Evolutionary conservation across 2,113 vertebrate species (phyloP).

Genomic region (Nothocercus julius): DNA sequence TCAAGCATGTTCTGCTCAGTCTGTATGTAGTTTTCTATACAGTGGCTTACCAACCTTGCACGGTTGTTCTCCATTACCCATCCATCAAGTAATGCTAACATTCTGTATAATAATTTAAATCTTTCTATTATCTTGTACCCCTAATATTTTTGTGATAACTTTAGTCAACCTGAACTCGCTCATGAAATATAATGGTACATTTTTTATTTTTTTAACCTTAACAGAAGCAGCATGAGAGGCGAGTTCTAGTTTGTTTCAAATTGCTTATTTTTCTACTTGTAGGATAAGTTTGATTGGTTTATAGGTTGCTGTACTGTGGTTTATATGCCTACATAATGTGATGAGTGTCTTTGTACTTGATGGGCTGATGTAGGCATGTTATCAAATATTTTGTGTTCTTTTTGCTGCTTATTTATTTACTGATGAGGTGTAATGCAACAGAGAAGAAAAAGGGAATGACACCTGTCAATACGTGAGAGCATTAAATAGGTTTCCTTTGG

Average conservation of each 20-base stretch:
- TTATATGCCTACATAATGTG: background rate
- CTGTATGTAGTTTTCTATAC: background rate
- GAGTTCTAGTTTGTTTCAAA: background rate
- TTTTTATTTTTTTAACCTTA: background rate
- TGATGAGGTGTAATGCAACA: slow-evolving; percentile 7
- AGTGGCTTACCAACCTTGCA: background rate
- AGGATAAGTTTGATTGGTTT: background rate
- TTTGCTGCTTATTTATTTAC: slow-evolving; percentile 16
- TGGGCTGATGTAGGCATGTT: background rate
- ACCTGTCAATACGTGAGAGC: background rate
- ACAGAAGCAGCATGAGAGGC: background rate
- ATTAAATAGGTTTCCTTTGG: background rate
- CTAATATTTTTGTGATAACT: background rate
- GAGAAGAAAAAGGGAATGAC: background rate
- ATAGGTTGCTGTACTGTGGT: background rate
- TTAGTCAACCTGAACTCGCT: background rate
- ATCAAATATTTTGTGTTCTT: background rate
- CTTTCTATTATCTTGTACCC: background rate
- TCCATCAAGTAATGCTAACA: background rate
- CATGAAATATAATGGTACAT: background rate
- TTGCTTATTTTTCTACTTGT: background rate
- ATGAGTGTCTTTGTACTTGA: background rate
- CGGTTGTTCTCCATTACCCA: background rate
- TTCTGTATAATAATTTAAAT: background rate
- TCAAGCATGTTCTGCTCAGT: background rate